Percentiles rank a stretch among this genome's conserved stretches.
These are phyloP conservation scores for Caenorhabditis sp. DNA, from an alignment of 2,888 invertebrate species.

Conservation along the genomic window DNA sequence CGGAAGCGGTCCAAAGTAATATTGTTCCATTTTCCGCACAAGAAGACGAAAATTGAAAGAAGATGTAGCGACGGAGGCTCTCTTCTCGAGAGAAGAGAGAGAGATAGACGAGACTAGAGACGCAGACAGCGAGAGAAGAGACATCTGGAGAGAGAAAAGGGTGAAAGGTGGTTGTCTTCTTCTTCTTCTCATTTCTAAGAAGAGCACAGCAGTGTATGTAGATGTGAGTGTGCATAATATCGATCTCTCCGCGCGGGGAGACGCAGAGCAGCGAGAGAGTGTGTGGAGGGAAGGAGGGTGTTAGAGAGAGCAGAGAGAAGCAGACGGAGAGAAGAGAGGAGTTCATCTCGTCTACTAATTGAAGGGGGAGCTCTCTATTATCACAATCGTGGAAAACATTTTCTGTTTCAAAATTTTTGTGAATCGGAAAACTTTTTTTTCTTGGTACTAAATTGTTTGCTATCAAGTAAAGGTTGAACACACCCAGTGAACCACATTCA, in stretches of 20 bases:
- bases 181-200: no score
- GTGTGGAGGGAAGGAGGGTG: not conserved
- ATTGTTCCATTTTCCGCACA: conserved; percentile 5
- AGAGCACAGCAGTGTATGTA: not conserved
- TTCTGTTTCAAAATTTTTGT: not conserved
- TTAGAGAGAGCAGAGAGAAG: conserved; percentile 1
- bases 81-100: not conserved
- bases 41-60: conserved; percentile 26
- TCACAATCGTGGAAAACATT: not conserved
- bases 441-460: no score
- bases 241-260: conserved; percentile 35
- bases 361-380: no score
- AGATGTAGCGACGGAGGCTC: conserved; percentile 16
- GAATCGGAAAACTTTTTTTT: no score
- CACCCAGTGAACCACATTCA: no score
- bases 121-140: conserved; percentile 8
- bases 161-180: not conserved
- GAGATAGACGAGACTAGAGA: conserved; percentile 22
- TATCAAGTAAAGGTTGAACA: no score
- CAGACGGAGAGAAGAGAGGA: not conserved
- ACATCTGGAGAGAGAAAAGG: conserved; percentile 3
- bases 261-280: conserved; percentile 24
- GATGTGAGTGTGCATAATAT: conserved; percentile 43
- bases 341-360: no score
- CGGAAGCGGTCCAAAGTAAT: not conserved